Evolutionary conservation across 2,888 invertebrate genomes (phyloP).

Genomic region (Pediacus dermestoides): DNA sequence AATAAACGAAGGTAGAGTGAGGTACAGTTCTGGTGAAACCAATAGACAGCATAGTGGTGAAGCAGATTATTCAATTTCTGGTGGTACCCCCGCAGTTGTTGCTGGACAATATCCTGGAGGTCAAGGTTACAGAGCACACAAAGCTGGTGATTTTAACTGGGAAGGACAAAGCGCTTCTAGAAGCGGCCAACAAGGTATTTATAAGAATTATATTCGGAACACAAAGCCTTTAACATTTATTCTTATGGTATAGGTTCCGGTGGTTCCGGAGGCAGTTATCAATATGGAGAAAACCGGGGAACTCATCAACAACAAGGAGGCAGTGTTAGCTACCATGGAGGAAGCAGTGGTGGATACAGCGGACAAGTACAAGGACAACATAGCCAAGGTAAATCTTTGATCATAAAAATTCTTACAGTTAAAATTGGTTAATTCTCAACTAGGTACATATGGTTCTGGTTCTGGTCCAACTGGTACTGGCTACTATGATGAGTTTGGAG

Average conservation of each 20-base stretch:
- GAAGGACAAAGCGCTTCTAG: neutral
- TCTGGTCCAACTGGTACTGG: conserved; percentile 4
- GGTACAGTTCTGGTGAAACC: neutral
- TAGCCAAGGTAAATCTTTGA: no score
- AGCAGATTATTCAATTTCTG: conserved; percentile 7
- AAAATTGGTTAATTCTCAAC: no score
- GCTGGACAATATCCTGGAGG: neutral
- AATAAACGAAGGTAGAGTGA: neutral
- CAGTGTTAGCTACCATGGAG: neutral
- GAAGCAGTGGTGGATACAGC: neutral
- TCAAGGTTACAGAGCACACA: neutral
- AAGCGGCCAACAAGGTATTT: neutral
- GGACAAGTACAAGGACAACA: neutral
- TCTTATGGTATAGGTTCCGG: no score
- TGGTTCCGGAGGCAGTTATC: conserved; percentile 1
- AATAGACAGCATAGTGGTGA: neutral
- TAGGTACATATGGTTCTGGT: no score
- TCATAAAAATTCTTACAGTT: no score
- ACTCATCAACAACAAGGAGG: neutral
- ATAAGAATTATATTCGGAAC: no score
- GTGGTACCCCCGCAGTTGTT: neutral
- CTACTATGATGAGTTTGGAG: conserved; percentile 16
- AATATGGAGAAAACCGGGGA: neutral
- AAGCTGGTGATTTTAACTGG: conserved; percentile 1
- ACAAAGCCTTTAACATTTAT: no score